Evolutionary conservation across 2,113 vertebrate genomes (phyloP), one percentile per base, ranked within the genome.

Genomic region (Eira barbara): DNA sequence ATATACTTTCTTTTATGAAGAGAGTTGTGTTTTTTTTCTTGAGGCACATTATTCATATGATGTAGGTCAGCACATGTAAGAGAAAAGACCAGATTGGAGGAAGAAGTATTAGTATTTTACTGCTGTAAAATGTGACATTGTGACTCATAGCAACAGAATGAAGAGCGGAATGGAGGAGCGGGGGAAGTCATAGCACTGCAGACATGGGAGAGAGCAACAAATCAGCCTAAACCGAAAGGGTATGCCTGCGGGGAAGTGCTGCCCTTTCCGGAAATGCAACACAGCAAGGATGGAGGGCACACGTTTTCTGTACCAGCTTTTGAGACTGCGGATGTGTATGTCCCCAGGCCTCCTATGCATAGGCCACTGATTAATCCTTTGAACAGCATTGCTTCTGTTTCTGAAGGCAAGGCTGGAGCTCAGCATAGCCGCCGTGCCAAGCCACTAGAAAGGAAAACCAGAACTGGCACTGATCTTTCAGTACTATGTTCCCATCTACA

Each of bases 371-470:
- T 98, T 82, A 95, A 97, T 94, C 96, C 95, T 98, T 95, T 97
- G 97, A 97, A 97, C 91, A 80, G 90, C 36, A 6, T 34, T 65
- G 97, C 97, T 98, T 93, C 98, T 98, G 97, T 93, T 97, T 93
- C 95, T 69, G 47, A 97, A 91, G 93, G 92, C 91, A 2, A 92
- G 84, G 55, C 90, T 85, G 84, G 78, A 84, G 87, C 92, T 97
- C 61, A 42, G 91, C 31, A 31, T 20, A 55, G 65, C 63, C 7
- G 4, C 79, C 0, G 34, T 93, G 98, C 98, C 97, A 98, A 98
- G 94, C 98, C 98, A 98, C 98, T 97, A 98, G 92, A 98, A 98
- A 98, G 96, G 93, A 86, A 97, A 98, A 94, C 42, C 97, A 97
- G 97, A 96, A 31, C 95, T 55, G 1, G 73, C 18, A 61, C 76